phyloP scores from a whole-genome alignment of 2,888 invertebrate species.

The Thelaira solivaga region DNA sequence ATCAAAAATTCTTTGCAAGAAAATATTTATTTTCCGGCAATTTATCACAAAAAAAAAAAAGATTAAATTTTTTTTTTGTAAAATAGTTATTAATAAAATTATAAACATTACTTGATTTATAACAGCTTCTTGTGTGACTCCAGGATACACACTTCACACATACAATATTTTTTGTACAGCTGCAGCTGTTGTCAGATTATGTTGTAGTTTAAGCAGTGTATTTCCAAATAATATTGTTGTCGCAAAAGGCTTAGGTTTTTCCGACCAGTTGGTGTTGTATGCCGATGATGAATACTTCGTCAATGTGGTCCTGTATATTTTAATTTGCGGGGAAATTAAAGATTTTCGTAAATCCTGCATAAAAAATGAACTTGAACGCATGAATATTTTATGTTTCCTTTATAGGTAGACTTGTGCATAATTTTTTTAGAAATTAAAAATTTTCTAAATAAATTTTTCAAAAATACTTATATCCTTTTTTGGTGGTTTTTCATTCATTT shows the following conservation, averaged over 20 bases:
- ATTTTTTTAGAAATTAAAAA: conserved; percentile 61
- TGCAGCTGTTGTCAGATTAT: conserved; percentile 10
- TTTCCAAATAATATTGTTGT: conserved; percentile 11
- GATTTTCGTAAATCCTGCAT: conserved; percentile 71
- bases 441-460: conserved; percentile 54
- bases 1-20: conserved; percentile 35
- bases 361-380: conserved; percentile 69
- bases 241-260: background rate
- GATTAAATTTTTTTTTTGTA: background rate
- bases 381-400: conserved; percentile 67
- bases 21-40: conserved; percentile 33
- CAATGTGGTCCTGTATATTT: conserved; percentile 61
- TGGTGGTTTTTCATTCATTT: background rate
- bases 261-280: background rate
- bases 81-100: conserved; percentile 42
- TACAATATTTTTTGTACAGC: conserved; percentile 27
- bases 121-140: conserved; percentile 49
- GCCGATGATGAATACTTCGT: background rate
- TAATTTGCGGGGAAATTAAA: conserved; percentile 60
- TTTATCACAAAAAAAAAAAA: too few relatives aligned
- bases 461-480: conserved; percentile 62
- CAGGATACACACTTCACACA: conserved; percentile 20
- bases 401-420: conserved; percentile 62
- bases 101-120: conserved; percentile 61
- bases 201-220: conserved; percentile 16